phyloP scores from a whole-genome alignment of 1,140 invertebrate genomes.

The Tribolium castaneum region DNA sequence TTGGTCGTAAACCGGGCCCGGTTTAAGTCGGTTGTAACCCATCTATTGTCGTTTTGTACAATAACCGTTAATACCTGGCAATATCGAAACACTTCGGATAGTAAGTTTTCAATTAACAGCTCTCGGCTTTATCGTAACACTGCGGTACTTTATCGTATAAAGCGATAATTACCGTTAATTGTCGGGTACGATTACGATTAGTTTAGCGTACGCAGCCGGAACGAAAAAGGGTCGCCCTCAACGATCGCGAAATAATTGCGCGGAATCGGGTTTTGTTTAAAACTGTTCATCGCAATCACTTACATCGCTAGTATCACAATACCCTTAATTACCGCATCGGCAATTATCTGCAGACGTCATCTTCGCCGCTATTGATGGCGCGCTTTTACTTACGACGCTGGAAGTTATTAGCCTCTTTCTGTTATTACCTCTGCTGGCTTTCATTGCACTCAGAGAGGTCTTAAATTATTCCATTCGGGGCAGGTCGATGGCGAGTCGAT shows the following conservation, averaged over 20 bases:
- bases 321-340: slow-evolving; percentile 34
- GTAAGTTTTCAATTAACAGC: slow-evolving; percentile 32
- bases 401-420: slow-evolving; percentile 16
- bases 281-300: slow-evolving; percentile 22
- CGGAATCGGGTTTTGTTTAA: slow-evolving; percentile 23
- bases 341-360: slow-evolving; percentile 40
- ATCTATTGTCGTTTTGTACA: neutral
- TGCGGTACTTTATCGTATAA: slow-evolving; percentile 22
- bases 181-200: slow-evolving; percentile 22
- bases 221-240: slow-evolving; percentile 7
- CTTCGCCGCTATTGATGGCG: slow-evolving; percentile 10
- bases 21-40: slow-evolving; percentile 23
- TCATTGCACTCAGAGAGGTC: neutral
- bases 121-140: slow-evolving; percentile 14
- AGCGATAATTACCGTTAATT: slow-evolving; percentile 35
- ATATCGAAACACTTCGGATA: slow-evolving; percentile 13
- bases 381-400: slow-evolving; percentile 20
- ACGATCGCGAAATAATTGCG: slow-evolving; percentile 25
- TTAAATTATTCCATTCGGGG: neutral
- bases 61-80: slow-evolving; percentile 16
- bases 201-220: slow-evolving; percentile 24
- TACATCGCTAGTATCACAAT: slow-evolving; percentile 27
- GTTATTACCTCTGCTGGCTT: neutral
- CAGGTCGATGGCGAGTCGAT: neutral
- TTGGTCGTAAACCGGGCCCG: neutral